Conservation (phyloP, 23 tunicate species). For the Botrylloides violaceus region DNA sequence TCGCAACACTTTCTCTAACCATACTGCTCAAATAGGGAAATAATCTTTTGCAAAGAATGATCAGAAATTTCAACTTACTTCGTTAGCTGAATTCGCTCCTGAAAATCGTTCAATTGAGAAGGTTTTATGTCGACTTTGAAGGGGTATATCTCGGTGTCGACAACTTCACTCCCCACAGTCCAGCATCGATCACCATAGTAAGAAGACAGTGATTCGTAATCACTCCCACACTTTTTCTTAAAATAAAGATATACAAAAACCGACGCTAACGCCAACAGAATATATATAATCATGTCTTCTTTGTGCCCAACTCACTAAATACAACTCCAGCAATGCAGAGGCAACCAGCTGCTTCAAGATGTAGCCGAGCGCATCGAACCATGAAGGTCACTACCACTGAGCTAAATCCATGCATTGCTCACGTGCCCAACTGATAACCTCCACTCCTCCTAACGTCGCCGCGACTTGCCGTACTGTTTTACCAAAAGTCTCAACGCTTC, state of each 20-base stretch:
- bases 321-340: no score
- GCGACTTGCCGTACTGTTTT: no score
- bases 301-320: no score
- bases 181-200: conserved; percentile 35
- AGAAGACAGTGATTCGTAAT: conserved; percentile 26
- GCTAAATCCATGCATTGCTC: no score
- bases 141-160: conserved; percentile 3
- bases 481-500: no score
- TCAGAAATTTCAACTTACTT: conserved; percentile 21
- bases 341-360: no score
- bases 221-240: conserved; percentile 2
- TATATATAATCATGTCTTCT: conserved; percentile 23
- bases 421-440: no score
- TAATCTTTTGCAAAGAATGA: not conserved
- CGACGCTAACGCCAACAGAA: conserved; percentile 15
- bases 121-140: conserved; percentile 42
- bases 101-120: conserved; percentile 26
- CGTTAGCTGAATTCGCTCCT: conserved; percentile 18
- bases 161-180: conserved; percentile 31
- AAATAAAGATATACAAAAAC: conserved; percentile 26
- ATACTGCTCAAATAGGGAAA: no score
- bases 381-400: no score
- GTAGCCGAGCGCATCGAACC: no score
- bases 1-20: no score
- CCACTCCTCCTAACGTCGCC: no score